Evolutionary conservation across 2,113 vertebrate genomes (phyloP).

Genomic region (Condylura cristata): DNA sequence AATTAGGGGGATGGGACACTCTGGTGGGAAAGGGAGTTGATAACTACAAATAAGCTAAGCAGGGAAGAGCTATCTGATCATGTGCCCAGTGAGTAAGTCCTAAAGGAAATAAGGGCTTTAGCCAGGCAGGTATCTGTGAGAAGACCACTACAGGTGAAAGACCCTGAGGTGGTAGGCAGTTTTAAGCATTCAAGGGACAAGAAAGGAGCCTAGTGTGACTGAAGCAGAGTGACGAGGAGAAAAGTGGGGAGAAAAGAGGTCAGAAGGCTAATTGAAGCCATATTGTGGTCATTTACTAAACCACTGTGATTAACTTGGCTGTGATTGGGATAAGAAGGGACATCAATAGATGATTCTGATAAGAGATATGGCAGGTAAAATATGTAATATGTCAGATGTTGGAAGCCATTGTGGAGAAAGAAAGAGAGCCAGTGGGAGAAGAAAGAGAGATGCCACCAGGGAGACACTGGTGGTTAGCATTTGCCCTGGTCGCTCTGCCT

Average conservation of each 20-base stretch:
- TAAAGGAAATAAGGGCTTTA: neutral
- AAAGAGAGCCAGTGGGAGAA: neutral
- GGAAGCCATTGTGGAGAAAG: neutral
- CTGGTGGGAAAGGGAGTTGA: neutral
- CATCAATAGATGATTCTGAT: neutral
- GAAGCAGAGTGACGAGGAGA: neutral
- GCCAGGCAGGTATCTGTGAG: neutral
- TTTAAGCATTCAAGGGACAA: neutral
- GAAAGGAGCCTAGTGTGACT: neutral
- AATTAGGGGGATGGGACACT: neutral
- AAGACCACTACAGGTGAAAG: neutral
- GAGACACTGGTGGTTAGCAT: neutral
- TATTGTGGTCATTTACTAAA: neutral
- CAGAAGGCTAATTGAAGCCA: neutral
- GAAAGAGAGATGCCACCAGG: neutral
- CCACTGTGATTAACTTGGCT: neutral
- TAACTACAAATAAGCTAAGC: neutral
- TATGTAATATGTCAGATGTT: neutral
- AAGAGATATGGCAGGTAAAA: neutral
- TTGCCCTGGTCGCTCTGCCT: neutral
- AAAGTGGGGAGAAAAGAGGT: neutral
- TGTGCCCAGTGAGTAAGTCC: neutral
- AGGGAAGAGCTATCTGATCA: neutral
- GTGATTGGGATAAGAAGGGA: neutral
- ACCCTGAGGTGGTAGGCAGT: neutral